Conservation (phyloP, 2,797 vertebrate genomes). For the Notolabrus celidotus region DNA sequence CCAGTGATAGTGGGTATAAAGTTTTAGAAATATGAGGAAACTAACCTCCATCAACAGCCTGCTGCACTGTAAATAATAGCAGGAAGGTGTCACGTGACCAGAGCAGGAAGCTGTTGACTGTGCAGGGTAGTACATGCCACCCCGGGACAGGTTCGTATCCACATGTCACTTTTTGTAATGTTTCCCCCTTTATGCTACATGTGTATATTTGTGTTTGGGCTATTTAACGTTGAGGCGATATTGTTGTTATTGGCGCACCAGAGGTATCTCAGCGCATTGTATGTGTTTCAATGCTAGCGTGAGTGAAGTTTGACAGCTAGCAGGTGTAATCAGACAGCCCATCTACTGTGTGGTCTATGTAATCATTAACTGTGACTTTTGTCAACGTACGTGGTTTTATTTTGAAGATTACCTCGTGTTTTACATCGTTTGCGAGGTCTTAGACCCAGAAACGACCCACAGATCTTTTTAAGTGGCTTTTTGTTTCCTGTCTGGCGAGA, state of each 20-base stretch:
- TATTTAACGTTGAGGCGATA: fast-evolving
- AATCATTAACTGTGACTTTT: no score
- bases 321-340: constrained; percentile 66
- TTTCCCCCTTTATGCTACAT: not conserved
- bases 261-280: fast-evolving
- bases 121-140: not conserved
- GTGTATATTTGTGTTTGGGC: fast-evolving
- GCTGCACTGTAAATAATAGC: not conserved
- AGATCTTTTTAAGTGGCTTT: not conserved
- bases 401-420: no score
- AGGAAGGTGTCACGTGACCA: constrained; percentile 65
- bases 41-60: not conserved
- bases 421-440: not conserved
- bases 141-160: constrained; percentile 53
- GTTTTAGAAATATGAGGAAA: not conserved
- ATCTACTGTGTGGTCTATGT: no score
- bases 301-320: constrained; percentile 64
- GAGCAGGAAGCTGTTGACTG: constrained; percentile 61
- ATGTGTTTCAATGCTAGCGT: constrained; percentile 21
- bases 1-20: no score
- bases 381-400: no score
- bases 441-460: not conserved
- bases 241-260: fast-evolving
- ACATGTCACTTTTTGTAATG: not conserved
- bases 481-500: not conserved